phyloP scores from a whole-genome alignment of 30 jellyfish, hydroid and myxozoan species.

The Nemopilema nomurai region DNA sequence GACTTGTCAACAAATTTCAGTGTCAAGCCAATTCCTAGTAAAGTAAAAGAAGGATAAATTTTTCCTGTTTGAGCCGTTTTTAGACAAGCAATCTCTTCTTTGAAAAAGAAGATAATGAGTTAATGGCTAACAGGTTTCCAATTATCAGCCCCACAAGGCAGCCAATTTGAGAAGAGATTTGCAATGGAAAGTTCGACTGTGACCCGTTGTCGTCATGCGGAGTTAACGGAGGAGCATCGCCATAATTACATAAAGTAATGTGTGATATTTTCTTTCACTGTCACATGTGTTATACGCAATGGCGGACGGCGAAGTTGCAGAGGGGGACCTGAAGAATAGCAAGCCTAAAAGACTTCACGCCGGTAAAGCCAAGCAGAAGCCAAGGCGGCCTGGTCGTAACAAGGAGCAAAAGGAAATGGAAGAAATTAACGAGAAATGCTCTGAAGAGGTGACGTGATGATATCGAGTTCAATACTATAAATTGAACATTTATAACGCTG shows the following conservation, averaged over 20 bases:
- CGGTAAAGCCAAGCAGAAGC: constrained; percentile 3
- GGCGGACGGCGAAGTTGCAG: constrained; percentile 47
- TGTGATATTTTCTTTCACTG: neutral
- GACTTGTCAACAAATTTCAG: no score
- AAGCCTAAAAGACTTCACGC: neutral
- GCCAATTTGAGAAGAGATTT: no score
- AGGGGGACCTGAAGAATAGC: neutral
- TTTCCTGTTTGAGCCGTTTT: no score
- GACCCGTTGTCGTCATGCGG: no score
- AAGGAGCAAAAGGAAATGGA: constrained; percentile 60
- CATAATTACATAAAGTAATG: neutral
- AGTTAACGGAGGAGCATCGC: no score
- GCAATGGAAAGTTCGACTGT: no score
- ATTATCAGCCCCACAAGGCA: no score
- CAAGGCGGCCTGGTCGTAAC: neutral
- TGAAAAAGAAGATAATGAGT: no score
- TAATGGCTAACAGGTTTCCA: no score
- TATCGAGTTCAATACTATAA: neutral
- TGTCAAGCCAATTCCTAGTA: no score
- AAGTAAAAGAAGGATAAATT: no score
- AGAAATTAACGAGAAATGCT: constrained; percentile 39
- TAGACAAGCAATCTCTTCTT: no score
- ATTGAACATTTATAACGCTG: neutral
- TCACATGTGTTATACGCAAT: neutral
- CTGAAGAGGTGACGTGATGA: constrained; percentile 37